These are phyloP conservation scores for Cordylochernes scorpioides DNA, from an alignment of 2,888 invertebrate genomes.

Conservation along the genomic window DNA sequence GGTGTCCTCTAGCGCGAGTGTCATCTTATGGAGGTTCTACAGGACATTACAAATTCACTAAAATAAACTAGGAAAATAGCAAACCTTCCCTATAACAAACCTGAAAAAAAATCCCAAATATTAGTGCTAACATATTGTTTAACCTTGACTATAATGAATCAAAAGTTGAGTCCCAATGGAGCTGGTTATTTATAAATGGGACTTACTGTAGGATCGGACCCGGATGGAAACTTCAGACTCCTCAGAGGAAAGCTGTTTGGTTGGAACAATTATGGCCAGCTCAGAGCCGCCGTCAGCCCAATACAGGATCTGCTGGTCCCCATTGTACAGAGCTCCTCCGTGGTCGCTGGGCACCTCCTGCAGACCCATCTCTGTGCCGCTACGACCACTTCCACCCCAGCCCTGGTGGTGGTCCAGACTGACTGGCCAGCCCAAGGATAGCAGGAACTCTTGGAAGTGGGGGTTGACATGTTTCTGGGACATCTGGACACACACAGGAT, in stretches of 20 bases:
- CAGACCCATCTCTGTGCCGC: neutral
- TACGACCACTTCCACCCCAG: conserved; percentile 43
- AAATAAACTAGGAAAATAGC: too few relatives aligned
- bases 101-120: too few relatives aligned
- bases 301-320: conserved; percentile 55
- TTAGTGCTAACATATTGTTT: too few relatives aligned
- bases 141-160: too few relatives aligned
- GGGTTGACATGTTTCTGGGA: conserved; percentile 23
- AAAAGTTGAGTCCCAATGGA: too few relatives aligned
- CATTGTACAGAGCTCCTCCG: conserved; percentile 49
- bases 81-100: too few relatives aligned
- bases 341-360: conserved; percentile 21
- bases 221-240: too few relatives aligned
- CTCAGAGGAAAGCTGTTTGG: conserved; percentile 1
- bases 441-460: conserved; percentile 32
- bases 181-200: too few relatives aligned
- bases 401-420: conserved; percentile 59
- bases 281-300: conserved; percentile 88
- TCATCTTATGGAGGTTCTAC: too few relatives aligned
- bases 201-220: too few relatives aligned
- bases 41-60: too few relatives aligned
- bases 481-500: conserved; percentile 19
- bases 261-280: conserved; percentile 75
- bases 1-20: too few relatives aligned
- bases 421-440: conserved; percentile 64